These are phyloP conservation scores for Agapostemon virescens DNA, from an alignment of 2,888 invertebrate genomes.

Conservation along the genomic window DNA sequence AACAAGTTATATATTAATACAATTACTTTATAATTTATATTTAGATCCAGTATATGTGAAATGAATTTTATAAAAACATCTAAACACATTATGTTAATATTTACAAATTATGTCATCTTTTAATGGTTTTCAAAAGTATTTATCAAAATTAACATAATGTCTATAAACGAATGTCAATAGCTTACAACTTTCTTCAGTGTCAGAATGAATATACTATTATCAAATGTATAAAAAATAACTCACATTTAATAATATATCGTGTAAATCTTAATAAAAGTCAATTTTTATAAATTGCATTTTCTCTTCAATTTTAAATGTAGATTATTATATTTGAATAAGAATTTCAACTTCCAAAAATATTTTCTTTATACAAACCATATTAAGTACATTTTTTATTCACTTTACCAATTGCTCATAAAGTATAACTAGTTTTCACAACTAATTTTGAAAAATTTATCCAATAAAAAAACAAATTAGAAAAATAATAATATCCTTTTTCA, in stretches of 20 bases:
- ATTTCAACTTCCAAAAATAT: background rate
- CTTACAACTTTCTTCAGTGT: slow-evolving; percentile 44
- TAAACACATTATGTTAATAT: background rate
- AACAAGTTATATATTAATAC: background rate
- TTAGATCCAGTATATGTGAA: background rate
- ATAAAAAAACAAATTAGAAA: background rate
- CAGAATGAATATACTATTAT: slow-evolving; percentile 7
- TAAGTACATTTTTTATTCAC: background rate
- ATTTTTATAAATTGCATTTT: background rate
- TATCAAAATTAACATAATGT: background rate
- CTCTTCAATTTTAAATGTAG: background rate
- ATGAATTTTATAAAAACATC: background rate
- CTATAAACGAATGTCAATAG: background rate
- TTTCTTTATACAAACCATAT: background rate
- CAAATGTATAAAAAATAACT: background rate
- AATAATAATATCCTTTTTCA: background rate
- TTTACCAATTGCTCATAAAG: background rate
- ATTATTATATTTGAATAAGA: background rate
- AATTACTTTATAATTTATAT: background rate
- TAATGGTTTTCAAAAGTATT: slow-evolving; percentile 1
- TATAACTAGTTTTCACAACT: background rate
- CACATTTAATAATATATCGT: background rate
- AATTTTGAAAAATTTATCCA: background rate
- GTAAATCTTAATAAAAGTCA: background rate
- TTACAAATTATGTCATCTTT: background rate